Base-by-base conservation (phyloP, 2,113 vertebrate species). In the Myotis yumanensis region DNA sequence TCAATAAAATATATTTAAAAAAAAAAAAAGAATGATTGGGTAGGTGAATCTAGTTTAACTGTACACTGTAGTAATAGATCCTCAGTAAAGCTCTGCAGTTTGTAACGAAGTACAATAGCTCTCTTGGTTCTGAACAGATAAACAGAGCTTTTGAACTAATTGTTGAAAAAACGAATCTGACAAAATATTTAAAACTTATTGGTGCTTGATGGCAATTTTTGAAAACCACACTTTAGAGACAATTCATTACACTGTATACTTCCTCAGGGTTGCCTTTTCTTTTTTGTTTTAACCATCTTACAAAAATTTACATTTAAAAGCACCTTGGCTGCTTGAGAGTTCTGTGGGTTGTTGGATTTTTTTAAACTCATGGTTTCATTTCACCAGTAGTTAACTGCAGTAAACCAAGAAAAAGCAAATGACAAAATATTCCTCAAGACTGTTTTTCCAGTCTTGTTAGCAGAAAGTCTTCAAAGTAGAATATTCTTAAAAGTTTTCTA, bases 361-460 rank as follows among this genome's bases (percentile, higher is more conserved):
- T 90, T 77, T 80, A 11, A 59, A 28, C 35, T 92, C 46, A 32
- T 76, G 71, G 18, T 80, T 94, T 96, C 62, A 71, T 94, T 87
- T 89, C n/a, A 73, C 32, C 25, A 68, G 20, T 72, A 93, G 85
- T 54, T 94, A 96, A 80, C 57, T 86, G 12, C 64, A 93, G 15
- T 37, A 84, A 52, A 72, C n/a, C 76, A 48, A 25, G 43, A 68
- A n/a, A 20, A 66, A 7, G 28, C 35, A 43, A 94, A 89, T 66
- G 48, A 93, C 52, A 86, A 51, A 77, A 59, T 80, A 40, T 75
- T 80, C 37, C 82, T 90, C 87, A 87, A 54, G 25, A 8, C 28
- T 97, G 35, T 46, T 89, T 89, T 96, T 68, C 35, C 23, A 91
- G 37, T 75, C 51, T 94, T 59, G 8, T 92, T 89, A 96, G 76